Evolutionary conservation across 1,140 invertebrate genomes (phyloP).

Genomic region (Carposina sasakii): DNA sequence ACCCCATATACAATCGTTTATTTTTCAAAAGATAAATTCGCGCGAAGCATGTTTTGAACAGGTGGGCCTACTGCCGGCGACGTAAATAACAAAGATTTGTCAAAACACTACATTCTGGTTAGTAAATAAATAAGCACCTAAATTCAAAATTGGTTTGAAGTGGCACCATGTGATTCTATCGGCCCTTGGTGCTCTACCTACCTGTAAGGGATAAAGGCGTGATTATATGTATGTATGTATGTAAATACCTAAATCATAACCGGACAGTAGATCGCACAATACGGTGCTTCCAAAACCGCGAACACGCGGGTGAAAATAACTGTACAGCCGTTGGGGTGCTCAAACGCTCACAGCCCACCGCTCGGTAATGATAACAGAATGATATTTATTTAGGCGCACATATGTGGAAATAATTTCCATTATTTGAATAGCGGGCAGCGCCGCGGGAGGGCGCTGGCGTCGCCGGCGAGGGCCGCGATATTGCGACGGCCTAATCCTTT

Average conservation of each 20-base stretch:
- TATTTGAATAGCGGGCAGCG: constrained; percentile 65
- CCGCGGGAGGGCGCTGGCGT: constrained; percentile 35
- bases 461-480: constrained; percentile 64
- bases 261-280: no score
- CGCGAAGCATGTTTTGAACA: constrained; percentile 44
- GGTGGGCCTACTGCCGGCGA: no score
- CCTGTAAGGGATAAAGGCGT: no score
- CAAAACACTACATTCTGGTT: no score
- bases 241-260: no score
- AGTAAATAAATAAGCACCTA: no score
- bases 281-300: constrained; percentile 36
- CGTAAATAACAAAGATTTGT: no score
- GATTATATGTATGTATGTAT: no score
- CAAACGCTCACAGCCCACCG: no score
- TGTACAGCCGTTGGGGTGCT: constrained; percentile 54
- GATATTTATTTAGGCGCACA: constrained; percentile 72
- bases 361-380: constrained; percentile 73
- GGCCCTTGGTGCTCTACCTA: no score
- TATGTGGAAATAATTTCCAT: constrained; percentile 73
- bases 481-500: constrained; percentile 73
- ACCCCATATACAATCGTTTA: constrained; percentile 70
- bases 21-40: constrained; percentile 69
- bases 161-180: no score
- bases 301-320: constrained; percentile 60
- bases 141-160: no score